A percentile compares a stretch with the other conserved stretches of the same genome.
These are phyloP conservation scores for Eupeodes luniger DNA, from an alignment of 2,888 invertebrate genomes.

Conservation along the genomic window DNA sequence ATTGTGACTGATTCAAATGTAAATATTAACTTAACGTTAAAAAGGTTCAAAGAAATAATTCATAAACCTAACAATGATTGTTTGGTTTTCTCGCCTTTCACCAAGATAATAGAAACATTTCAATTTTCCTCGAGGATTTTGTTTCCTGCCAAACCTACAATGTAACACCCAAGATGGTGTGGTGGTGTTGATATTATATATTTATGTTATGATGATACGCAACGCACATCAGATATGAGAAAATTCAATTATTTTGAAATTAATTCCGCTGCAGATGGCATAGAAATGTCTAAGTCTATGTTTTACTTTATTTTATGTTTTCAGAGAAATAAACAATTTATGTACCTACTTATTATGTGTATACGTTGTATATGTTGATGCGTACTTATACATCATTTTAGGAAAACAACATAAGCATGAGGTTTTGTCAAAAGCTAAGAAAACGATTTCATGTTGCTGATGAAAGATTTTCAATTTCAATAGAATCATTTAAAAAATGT, in stretches of 20 bases:
- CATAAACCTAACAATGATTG: constrained; percentile 11
- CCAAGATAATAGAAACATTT: constrained; percentile 11
- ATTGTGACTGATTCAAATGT: constrained; percentile 18
- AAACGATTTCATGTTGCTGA: constrained; percentile 13
- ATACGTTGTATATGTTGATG: no score
- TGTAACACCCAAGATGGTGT: constrained; percentile 30
- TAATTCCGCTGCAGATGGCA: constrained; percentile 15
- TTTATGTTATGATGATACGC: no score
- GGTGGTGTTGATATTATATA: background rate
- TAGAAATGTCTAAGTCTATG: background rate
- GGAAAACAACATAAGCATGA: constrained; percentile 1
- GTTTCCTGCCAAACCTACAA: constrained; percentile 21
- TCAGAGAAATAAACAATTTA: background rate
- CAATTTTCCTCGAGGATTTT: constrained; percentile 4
- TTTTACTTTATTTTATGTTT: background rate
- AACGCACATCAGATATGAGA: constrained; percentile 4
- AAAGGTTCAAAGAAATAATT: constrained; percentile 36
- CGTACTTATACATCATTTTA: background rate
- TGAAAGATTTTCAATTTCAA: constrained; percentile 25
- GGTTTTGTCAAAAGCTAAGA: background rate
- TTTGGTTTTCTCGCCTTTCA: constrained; percentile 16
- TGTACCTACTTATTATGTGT: no score
- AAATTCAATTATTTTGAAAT: constrained; percentile 53
- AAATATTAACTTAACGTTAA: constrained; percentile 32
- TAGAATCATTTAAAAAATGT: background rate